Evolutionary conservation across 1,140 invertebrate species (phyloP).

Genomic region (Macrotrachela quadricornifera): DNA sequence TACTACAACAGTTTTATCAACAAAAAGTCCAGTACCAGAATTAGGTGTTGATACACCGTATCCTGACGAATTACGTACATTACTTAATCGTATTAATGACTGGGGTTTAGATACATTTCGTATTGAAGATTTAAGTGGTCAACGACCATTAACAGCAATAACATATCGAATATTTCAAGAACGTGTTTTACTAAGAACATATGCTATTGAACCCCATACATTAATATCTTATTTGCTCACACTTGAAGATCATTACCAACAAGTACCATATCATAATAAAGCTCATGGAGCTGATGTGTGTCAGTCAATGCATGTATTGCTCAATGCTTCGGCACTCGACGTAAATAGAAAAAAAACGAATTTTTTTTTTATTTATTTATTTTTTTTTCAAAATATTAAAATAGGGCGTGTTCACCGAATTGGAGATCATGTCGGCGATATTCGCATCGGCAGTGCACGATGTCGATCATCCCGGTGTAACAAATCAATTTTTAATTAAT

Average conservation of each 20-base stretch:
- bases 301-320: constrained; percentile 34
- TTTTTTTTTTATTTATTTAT: neutral
- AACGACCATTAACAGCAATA: constrained; percentile 3
- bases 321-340: constrained; percentile 73
- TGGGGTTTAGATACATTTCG: constrained; percentile 5
- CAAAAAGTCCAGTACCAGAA: too few species aligned
- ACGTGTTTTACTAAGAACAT: constrained; percentile 63
- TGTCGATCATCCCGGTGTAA: constrained; percentile 29
- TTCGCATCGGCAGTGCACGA: constrained; percentile 47
- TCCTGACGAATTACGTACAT: too few species aligned
- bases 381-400: neutral
- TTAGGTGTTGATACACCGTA: too few species aligned
- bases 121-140: neutral
- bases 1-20: too few species aligned
- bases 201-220: constrained; percentile 63
- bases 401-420: constrained; percentile 2
- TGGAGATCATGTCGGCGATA: constrained; percentile 37
- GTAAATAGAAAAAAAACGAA: constrained; percentile 24
- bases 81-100: neutral
- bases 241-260: constrained; percentile 84
- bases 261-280: constrained; percentile 32
- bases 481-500: constrained; percentile 35
- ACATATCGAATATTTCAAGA: constrained; percentile 35
- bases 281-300: constrained; percentile 36
- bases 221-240: constrained; percentile 88